Base-by-base conservation (phyloP, 2,888 invertebrate genomes). In the Epinotia bilunana region DNA sequence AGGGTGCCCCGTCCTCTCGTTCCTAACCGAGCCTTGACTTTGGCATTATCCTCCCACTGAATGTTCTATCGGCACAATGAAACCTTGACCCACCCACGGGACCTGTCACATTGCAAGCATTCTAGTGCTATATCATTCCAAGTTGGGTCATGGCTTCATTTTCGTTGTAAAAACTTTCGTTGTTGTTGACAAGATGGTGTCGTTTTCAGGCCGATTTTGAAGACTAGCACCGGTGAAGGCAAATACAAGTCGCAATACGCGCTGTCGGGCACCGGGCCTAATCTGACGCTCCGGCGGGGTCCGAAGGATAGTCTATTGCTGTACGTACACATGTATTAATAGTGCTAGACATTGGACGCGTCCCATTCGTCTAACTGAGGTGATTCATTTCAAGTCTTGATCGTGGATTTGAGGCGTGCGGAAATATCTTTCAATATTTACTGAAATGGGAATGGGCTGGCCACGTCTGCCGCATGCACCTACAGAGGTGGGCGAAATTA, bases 271-370 rank as follows among this genome's bases (percentile, higher is more conserved):
- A 87, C 89, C 70, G 98, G 98, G 28, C 96, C 97, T 39, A 96
- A 98, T 91, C 88, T 95, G 2, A 90, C 94, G 61, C 91, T 97
- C n/a, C 92, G 95, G n/a, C 96, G 96, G 84, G 98, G 98, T 71
- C 96, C 98, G 0, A 96, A 97, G 85, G 97, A 97, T 83, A 95
- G 95, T 81, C 89, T 97, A 39, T 92, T 98, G 46, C 88, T 98
- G 98, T 98, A 94, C 95, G 96, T 95, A 84, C 74, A 70, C 60
- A 9, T 74, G 74, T 12, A 28, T 68, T 33, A 1, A 33, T 33
- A 6, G 33, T 33, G 33, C 33, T 33, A 33, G 33, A 33, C 0
- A 33, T 33, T 33, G 33, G 6, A 33, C 33, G 33, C 33, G 33
- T 33, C 33, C 33, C 33, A 33, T 33, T 33, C 9, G 9, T 9